Evolutionary conservation across 2,113 vertebrate genomes (phyloP).

Genomic region (Alligator mississippiensis): DNA sequence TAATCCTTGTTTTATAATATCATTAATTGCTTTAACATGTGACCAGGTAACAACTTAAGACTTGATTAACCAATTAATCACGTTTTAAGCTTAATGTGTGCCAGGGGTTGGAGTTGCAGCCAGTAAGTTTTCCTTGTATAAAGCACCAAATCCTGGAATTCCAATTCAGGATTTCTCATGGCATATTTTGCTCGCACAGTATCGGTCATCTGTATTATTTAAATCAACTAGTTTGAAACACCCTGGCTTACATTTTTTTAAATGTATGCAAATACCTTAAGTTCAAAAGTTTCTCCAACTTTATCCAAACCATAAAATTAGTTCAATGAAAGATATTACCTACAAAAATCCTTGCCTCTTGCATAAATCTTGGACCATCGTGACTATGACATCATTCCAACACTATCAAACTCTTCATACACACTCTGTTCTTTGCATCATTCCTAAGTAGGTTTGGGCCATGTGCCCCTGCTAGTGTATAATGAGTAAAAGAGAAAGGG

Average conservation of each 20-base stretch:
- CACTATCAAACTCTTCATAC: background rate
- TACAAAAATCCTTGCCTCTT: too few relatives aligned
- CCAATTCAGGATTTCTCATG: background rate
- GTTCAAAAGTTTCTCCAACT: background rate
- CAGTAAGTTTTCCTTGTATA: background rate
- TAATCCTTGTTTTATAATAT: too few relatives aligned
- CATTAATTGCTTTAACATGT: too few relatives aligned
- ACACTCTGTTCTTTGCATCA: too few relatives aligned
- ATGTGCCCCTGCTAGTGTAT: background rate
- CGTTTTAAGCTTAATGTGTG: too few relatives aligned
- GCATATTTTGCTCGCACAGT: background rate
- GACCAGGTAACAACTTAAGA: too few relatives aligned
- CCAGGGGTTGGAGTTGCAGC: background rate
- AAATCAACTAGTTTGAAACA: background rate
- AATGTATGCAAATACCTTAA: too few relatives aligned
- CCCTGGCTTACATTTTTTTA: background rate
- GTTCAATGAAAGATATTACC: too few relatives aligned
- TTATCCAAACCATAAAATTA: too few relatives aligned
- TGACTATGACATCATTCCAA: background rate
- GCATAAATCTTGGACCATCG: too few relatives aligned
- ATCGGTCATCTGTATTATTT: background rate
- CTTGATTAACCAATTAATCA: too few relatives aligned
- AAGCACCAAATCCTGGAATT: background rate
- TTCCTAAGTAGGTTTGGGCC: background rate
- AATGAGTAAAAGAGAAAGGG: background rate